These are phyloP conservation scores for Anticlea derivata DNA, from an alignment of 2,888 invertebrate species.

Conservation along the genomic window DNA sequence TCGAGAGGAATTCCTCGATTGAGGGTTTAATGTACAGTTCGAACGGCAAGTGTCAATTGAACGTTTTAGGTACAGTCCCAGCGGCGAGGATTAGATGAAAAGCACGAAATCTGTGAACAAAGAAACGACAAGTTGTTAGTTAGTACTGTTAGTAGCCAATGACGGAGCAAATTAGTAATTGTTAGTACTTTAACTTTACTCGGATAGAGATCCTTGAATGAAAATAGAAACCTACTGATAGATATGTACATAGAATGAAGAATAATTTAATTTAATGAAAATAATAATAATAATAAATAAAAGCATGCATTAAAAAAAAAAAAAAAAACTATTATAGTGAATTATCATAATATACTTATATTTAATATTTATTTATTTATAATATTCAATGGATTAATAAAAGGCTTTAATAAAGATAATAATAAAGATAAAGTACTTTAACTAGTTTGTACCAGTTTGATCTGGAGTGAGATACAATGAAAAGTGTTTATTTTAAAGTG, in stretches of 20 bases:
- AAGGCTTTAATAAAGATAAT: too few relatives aligned
- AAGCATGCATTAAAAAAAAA: too few relatives aligned
- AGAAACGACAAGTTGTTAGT: conserved; percentile 72
- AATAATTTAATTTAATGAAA: too few relatives aligned
- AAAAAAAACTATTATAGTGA: too few relatives aligned
- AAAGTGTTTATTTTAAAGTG: conserved; percentile 10
- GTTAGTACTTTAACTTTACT: conserved; percentile 46
- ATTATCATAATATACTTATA: too few relatives aligned
- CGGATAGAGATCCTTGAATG: too few relatives aligned
- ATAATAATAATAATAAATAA: too few relatives aligned
- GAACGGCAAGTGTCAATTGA: not conserved
- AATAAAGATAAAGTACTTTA: too few relatives aligned
- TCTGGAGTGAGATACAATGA: conserved; percentile 8
- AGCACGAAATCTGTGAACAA: conserved; percentile 74
- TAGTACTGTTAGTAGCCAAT: conserved; percentile 67
- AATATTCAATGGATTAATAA: too few relatives aligned
- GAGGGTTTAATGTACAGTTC: conserved; percentile 26
- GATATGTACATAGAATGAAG: too few relatives aligned
- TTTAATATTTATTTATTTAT: too few relatives aligned
- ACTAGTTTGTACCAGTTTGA: conserved; percentile 21
- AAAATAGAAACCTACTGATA: too few relatives aligned
- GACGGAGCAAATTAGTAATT: conserved; percentile 53
- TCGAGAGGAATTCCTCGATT: conserved; percentile 27
- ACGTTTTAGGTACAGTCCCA: conserved; percentile 6
- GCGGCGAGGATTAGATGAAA: conserved; percentile 49